phyloP scores from a whole-genome alignment of 2,797 vertebrate species.

The Sebastes ruberrimus region DNA sequence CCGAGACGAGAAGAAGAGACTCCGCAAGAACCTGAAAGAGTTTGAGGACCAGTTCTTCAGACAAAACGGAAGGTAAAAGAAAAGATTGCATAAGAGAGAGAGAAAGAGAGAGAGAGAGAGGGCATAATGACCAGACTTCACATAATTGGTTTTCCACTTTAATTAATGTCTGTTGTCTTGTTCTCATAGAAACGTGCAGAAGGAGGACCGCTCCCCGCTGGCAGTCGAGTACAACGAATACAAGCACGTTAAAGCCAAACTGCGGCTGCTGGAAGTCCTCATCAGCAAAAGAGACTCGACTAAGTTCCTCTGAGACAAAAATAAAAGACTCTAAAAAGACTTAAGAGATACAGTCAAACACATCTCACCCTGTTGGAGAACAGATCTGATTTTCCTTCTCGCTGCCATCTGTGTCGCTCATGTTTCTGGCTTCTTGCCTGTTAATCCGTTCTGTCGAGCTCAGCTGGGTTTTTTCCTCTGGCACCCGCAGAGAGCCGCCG shows the following conservation, averaged over 20 bases:
- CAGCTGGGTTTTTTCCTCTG: constrained; percentile 6
- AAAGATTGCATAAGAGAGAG: neutral
- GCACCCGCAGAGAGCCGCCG: neutral
- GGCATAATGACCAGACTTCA: neutral
- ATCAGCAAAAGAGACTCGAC: constrained; percentile 94
- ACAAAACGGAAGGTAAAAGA: constrained; percentile 93
- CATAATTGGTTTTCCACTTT: neutral
- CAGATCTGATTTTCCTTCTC: neutral
- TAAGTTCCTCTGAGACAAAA: constrained; percentile 76
- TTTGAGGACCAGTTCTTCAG: constrained; percentile 97
- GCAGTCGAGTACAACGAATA: constrained; percentile 95
- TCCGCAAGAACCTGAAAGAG: constrained; percentile 94
- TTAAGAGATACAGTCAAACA: constrained; percentile 33
- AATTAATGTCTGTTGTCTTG: constrained; percentile 11
- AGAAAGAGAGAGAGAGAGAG: neutral
- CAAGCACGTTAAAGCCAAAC: constrained; percentile 96
- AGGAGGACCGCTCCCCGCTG: constrained; percentile 94
- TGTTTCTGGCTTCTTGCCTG: constrained; percentile 20
- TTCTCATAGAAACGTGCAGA: constrained; percentile 90
- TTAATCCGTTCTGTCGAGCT: constrained; percentile 6
- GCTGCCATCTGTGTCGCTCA: constrained; percentile 33
- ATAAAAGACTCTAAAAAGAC: constrained; percentile 20
- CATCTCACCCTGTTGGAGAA: constrained; percentile 46
- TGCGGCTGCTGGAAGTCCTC: constrained; percentile 94
- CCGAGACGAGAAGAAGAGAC: constrained; percentile 94